These are phyloP conservation scores for Hemaris fuciformis DNA, from an alignment of 2,888 invertebrate species.

Conservation along the genomic window DNA sequence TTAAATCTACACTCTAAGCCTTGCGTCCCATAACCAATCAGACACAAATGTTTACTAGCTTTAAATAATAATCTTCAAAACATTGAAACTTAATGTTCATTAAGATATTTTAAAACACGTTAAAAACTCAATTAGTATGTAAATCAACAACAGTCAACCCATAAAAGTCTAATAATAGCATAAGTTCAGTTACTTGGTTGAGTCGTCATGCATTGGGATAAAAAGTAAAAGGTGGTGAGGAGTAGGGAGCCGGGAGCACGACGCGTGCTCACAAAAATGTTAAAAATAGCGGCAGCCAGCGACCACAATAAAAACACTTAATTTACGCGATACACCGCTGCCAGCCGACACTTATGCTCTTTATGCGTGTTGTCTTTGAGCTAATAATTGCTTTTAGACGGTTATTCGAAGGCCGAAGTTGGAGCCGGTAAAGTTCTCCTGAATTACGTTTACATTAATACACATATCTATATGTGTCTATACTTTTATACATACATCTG, in stretches of 20 bases:
- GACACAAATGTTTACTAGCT: too few relatives aligned
- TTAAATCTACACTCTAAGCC: too few relatives aligned
- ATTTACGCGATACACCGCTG: constrained; percentile 72
- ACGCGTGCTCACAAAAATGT: constrained; percentile 71
- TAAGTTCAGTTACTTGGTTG: constrained; percentile 35
- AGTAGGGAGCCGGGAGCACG: constrained; percentile 25
- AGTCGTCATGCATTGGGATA: constrained; percentile 49
- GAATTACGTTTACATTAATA: constrained; percentile 20
- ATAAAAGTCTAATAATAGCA: constrained; percentile 46
- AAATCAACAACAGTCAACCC: constrained; percentile 13
- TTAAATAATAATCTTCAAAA: not conserved
- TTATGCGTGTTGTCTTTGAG: constrained; percentile 78
- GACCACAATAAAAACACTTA: constrained; percentile 74
- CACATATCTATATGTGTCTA: not conserved
- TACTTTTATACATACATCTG: not conserved
- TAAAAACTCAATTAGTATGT: constrained; percentile 7
- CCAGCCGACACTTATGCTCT: constrained; percentile 74
- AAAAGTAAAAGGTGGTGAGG: constrained; percentile 52
- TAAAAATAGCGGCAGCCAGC: constrained; percentile 66
- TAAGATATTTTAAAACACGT: constrained; percentile 9
- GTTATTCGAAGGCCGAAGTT: constrained; percentile 50
- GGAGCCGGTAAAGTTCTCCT: constrained; percentile 40
- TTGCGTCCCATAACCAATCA: too few relatives aligned
- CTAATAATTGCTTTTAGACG: constrained; percentile 67
- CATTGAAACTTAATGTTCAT: not conserved